These are phyloP conservation scores for Notolepis coatsorum DNA, from an alignment of 2,797 vertebrate genomes.

Conservation along the genomic window DNA sequence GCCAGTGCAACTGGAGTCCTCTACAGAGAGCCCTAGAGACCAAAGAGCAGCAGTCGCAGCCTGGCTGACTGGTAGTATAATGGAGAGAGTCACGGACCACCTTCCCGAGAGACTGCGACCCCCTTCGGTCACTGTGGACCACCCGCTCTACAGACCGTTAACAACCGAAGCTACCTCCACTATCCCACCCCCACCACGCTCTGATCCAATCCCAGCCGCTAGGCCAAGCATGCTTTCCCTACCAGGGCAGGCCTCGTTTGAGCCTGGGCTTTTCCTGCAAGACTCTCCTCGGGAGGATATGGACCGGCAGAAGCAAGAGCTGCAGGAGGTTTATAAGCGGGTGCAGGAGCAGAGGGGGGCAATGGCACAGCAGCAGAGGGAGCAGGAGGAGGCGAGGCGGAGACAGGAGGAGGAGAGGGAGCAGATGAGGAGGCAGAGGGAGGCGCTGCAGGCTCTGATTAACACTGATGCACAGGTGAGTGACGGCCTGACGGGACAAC, in stretches of 20 bases:
- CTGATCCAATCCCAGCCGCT: background rate
- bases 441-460: conserved; percentile 78
- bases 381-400: conserved; percentile 57
- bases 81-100: conserved; percentile 46
- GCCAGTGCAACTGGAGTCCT: background rate
- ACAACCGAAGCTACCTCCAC: background rate
- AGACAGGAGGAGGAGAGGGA: background rate
- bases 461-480: conserved; percentile 71
- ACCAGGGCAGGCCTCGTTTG: background rate
- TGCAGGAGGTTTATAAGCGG: conserved; percentile 68
- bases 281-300: conserved; percentile 11
- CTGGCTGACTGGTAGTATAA: conserved; percentile 40
- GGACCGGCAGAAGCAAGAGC: conserved; percentile 69
- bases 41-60: background rate
- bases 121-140: background rate
- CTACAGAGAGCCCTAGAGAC: background rate
- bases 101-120: conserved; percentile 38
- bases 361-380: conserved; percentile 61
- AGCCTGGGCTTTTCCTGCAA: background rate
- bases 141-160: background rate
- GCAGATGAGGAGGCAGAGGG: conserved; percentile 75
- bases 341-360: conserved; percentile 63
- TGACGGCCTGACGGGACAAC: background rate
- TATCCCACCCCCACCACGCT: background rate
- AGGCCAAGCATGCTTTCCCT: background rate